These are phyloP conservation scores for Cheilosia urbana DNA, from an alignment of 2,888 invertebrate genomes.

Conservation along the genomic window DNA sequence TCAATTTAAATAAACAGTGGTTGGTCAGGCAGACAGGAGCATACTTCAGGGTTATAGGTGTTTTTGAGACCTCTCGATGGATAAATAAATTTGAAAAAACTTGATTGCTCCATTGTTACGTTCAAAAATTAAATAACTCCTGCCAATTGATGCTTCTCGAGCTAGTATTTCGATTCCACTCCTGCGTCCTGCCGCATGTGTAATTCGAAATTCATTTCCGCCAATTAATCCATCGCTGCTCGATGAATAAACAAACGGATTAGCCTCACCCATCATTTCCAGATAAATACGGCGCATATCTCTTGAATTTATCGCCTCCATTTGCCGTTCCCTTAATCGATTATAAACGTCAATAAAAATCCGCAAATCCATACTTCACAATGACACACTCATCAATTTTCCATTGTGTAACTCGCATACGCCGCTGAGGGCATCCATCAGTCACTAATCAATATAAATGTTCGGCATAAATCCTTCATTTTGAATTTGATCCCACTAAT, in stretches of 20 bases:
- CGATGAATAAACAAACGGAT: background rate
- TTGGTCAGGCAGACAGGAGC: too few species aligned
- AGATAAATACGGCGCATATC: background rate
- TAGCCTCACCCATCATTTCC: background rate
- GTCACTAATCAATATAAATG: conserved; percentile 29
- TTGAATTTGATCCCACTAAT: background rate
- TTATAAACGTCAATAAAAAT: conserved; percentile 12
- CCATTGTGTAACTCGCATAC: conserved; percentile 1
- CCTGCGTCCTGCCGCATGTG: too few species aligned
- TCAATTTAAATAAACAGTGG: background rate
- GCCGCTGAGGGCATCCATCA: conserved; percentile 12
- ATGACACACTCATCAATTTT: conserved; percentile 27
- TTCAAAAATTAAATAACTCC: too few species aligned
- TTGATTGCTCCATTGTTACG: too few species aligned
- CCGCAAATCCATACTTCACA: conserved; percentile 9
- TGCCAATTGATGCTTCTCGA: too few species aligned
- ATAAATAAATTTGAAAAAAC: too few species aligned
- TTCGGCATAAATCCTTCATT: conserved; percentile 10
- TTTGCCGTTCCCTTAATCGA: background rate
- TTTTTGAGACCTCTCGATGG: too few species aligned
- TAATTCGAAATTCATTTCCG: too few species aligned
- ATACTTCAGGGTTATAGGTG: too few species aligned
- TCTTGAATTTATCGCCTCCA: background rate
- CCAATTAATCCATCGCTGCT: too few species aligned
- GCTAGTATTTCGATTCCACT: too few species aligned